Base-by-base conservation (phyloP, 2,113 vertebrate species). In the Rhegmatorhina hoffmannsi region DNA sequence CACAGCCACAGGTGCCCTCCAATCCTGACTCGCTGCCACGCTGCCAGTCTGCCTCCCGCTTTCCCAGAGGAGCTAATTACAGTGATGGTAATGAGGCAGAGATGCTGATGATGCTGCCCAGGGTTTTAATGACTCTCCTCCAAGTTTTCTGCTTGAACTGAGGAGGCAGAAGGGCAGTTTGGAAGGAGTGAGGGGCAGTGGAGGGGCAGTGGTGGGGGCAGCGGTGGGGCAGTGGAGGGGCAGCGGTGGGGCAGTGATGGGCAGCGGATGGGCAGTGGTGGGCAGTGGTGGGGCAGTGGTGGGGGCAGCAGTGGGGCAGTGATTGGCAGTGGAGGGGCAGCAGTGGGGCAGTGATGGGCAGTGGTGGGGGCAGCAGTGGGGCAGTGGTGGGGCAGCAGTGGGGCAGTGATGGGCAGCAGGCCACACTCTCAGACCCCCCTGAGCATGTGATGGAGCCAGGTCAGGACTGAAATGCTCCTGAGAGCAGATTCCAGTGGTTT, bases 41-140 rank as follows among this genome's bases (percentile, higher is more conserved):
- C 77, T 60, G 44, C 82, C 93, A 58, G 75, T 44, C 53, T 17
- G 67, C 84, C 60, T 56, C 70, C 40, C 13, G 36, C 15, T 21
- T 60, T 84, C 94, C 90, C 69, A 0, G n/a, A 87, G 89, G 95
- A 95, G 89, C 95, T 93, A 84, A 97, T 97, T 97, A 97, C 1
- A 33, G 70, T 10, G 82, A 56, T 89, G 70, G 47, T 97, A 96
- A 97, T 90, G 93, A 97, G 84, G 49, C 78, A 62, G 96, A 97
- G 86, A 95, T 95, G 94, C 92, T 93, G 82, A 91, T 87, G 93
- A 91, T 87, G 93, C 75, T 87, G 80, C 80, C 86, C 69, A 72
- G 69, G 55, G 55, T 91, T 91, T 95, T 94, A 90, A 89, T 95
- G 62, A 84, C 50, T 86, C 34, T 69, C 33, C 49, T 90, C 69